Conservation (phyloP, 2,113 vertebrate genomes). For the Mirza zaza region DNA sequence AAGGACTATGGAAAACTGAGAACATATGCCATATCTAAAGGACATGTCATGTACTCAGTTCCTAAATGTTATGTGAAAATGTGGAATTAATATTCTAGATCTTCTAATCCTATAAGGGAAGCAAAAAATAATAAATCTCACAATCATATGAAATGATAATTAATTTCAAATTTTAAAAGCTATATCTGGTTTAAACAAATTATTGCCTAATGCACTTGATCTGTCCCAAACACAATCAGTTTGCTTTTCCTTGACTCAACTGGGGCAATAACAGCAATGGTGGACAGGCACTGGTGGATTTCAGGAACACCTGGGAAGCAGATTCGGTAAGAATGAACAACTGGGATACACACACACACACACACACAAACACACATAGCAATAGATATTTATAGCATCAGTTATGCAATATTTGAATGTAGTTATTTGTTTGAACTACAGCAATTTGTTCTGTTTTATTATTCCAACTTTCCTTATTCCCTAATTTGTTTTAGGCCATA, state of each 20-base stretch:
- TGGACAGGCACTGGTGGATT: neutral
- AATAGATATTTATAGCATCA: neutral
- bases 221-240: neutral
- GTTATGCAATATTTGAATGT: neutral
- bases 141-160: neutral
- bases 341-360: rapidly evolving
- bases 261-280: neutral
- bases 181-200: neutral
- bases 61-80: neutral
- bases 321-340: neutral
- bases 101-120: neutral
- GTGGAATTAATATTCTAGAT: neutral
- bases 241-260: neutral
- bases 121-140: neutral
- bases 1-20: neutral
- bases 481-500: neutral
- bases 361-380: neutral
- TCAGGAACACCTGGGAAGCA: neutral
- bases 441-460: neutral
- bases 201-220: neutral
- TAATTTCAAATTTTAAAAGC: neutral
- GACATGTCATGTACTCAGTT: neutral
- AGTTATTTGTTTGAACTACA: neutral
- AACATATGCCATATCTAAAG: neutral
- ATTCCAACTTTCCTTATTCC: neutral